Evolutionary conservation across 2,888 invertebrate species (phyloP).

Genomic region (Xylota segnis): DNA sequence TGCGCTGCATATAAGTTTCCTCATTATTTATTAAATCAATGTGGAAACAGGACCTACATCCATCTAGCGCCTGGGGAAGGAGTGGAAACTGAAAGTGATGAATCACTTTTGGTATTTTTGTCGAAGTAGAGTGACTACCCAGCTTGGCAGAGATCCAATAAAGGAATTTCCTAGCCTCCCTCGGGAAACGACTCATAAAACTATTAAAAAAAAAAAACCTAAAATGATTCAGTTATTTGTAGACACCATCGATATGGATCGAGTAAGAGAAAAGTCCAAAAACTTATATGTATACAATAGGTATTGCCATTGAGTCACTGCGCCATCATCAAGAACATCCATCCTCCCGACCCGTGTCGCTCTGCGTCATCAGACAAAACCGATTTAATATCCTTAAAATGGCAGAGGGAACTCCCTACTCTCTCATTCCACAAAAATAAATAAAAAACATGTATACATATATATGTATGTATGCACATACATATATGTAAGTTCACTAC

Average conservation of each 20-base stretch:
- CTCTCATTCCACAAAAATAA: background rate
- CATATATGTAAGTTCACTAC: constrained; percentile 8
- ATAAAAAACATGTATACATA: constrained; percentile 11
- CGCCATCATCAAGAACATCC: constrained; percentile 46
- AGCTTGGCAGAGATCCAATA: constrained; percentile 64
- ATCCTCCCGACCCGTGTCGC: background rate
- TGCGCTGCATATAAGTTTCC: constrained; percentile 45
- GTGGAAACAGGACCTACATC: constrained; percentile 12
- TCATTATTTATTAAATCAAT: constrained; percentile 59
- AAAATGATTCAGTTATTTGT: constrained; percentile 56
- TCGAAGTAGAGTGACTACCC: constrained; percentile 4
- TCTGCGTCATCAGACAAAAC: constrained; percentile 47
- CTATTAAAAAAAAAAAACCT: constrained; percentile 43
- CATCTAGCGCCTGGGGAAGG: background rate
- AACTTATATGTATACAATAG: constrained; percentile 2
- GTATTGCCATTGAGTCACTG: constrained; percentile 69
- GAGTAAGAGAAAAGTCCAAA: constrained; percentile 16
- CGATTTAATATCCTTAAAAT: constrained; percentile 58
- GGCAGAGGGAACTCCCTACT: constrained; percentile 27
- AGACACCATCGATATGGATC: constrained; percentile 56
- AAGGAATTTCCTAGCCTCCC: constrained; percentile 15
- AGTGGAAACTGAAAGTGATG: constrained; percentile 71
- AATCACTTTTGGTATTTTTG: constrained; percentile 51
- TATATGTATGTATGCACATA: no score
- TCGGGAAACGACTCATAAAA: constrained; percentile 58